Percentiles rank a stretch among this genome's conserved stretches.
Conservation (phyloP, 2,888 invertebrate species). For the Gibbula magus region DNA sequence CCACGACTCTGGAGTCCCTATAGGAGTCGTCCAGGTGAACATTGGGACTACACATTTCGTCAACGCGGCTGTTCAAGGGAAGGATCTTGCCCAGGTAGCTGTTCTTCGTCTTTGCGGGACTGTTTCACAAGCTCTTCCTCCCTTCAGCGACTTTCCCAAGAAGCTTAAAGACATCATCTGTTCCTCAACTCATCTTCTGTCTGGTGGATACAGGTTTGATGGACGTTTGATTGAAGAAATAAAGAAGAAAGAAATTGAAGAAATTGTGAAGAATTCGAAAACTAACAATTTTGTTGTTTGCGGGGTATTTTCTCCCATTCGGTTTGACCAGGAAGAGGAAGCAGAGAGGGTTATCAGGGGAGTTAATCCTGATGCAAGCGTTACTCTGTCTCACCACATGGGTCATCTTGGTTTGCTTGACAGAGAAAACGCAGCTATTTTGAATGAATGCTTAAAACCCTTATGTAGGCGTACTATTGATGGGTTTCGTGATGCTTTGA, state of each 20-base stretch:
- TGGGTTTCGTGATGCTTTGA: constrained; percentile 57
- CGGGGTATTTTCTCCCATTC: constrained; percentile 67
- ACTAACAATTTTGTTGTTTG: constrained; percentile 58
- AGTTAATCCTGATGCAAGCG: constrained; percentile 56
- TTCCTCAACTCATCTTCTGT: constrained; percentile 50
- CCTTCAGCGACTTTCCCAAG: constrained; percentile 66
- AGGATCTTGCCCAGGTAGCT: constrained; percentile 59
- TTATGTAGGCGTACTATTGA: constrained; percentile 59
- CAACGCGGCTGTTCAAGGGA: constrained; percentile 69
- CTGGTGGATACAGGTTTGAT: constrained; percentile 69
- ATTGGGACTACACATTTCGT: constrained; percentile 73
- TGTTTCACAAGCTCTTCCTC: constrained; percentile 61
- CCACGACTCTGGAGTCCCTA: neutral
- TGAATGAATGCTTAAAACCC: constrained; percentile 70
- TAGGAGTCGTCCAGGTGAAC: constrained; percentile 57
- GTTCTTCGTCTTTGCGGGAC: constrained; percentile 69
- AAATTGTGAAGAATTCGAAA: constrained; percentile 44
- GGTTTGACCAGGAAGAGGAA: constrained; percentile 59
- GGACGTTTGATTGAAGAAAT: constrained; percentile 59
- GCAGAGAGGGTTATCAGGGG: constrained; percentile 48
- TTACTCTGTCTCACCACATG: constrained; percentile 64
- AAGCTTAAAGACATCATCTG: constrained; percentile 49
- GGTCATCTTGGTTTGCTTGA: constrained; percentile 70
- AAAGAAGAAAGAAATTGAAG: constrained; percentile 54
- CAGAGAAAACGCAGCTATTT: constrained; percentile 71